Percentiles rank a stretch among this genome's conserved stretches.
Evolutionary conservation across 2,113 vertebrate species (phyloP).

Genomic region (Taxidea taxus): DNA sequence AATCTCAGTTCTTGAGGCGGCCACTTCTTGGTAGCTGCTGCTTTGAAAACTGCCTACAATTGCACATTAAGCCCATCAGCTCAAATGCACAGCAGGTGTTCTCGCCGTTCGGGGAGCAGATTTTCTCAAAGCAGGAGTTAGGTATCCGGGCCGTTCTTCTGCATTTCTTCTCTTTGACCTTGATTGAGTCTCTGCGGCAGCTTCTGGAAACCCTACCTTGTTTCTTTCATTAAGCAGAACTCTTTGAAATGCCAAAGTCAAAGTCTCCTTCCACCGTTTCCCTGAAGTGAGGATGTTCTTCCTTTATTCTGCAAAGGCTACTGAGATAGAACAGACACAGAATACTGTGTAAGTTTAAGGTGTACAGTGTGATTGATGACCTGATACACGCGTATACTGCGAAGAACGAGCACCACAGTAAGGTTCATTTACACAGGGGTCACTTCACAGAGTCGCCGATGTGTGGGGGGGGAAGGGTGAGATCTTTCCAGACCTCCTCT

Average conservation of each 20-base stretch:
- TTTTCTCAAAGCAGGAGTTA: not conserved
- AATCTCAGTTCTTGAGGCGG: not conserved
- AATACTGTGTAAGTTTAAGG: not conserved
- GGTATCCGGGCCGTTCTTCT: not conserved
- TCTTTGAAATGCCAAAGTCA: not conserved
- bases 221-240: not conserved
- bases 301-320: not conserved
- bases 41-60: not conserved
- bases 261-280: not conserved
- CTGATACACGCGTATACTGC: not conserved
- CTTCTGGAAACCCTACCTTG: not conserved
- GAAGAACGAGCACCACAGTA: not conserved
- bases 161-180: constrained; percentile 9
- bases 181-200: not conserved
- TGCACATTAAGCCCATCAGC: not conserved
- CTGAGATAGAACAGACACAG: not conserved
- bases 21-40: not conserved
- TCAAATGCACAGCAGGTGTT: not conserved
- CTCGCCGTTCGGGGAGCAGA: not conserved
- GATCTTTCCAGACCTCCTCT: not conserved
- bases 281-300: not conserved
- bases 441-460: no score
- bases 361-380: not conserved
- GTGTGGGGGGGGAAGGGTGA: no score
- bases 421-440: not conserved